phyloP scores from a whole-genome alignment of 2,797 vertebrate genomes.

The Pseudochirops corinnae region DNA sequence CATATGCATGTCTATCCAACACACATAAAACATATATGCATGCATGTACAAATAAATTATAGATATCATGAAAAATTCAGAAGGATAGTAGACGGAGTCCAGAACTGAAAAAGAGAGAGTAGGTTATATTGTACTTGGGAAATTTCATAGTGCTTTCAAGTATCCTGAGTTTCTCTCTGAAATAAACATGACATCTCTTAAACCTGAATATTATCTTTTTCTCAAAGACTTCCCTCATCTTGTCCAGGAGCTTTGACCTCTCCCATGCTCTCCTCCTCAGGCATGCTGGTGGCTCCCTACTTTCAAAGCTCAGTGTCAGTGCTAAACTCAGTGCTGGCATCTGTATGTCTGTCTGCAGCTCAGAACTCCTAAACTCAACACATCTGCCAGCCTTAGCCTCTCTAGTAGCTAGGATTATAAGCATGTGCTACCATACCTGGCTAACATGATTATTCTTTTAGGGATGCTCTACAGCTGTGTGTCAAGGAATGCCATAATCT shows the following conservation, averaged over 20 bases:
- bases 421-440: background rate
- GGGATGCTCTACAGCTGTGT: background rate
- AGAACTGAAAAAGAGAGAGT: background rate
- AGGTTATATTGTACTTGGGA: background rate
- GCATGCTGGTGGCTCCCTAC: background rate
- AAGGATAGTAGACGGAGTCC: background rate
- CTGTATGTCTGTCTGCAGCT: background rate
- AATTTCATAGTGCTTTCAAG: background rate
- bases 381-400: background rate
- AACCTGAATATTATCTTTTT: background rate
- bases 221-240: background rate
- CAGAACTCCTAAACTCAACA: background rate
- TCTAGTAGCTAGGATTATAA: background rate
- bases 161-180: background rate
- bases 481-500: background rate
- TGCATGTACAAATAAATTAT: background rate
- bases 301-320: background rate
- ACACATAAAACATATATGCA: background rate
- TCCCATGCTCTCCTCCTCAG: background rate
- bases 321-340: background rate
- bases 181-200: background rate
- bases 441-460: background rate
- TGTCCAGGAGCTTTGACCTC: background rate
- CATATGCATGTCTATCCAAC: background rate
- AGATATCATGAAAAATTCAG: background rate